Conservation (phyloP, 2,797 vertebrate genomes). For the Varecia variegata region DNA sequence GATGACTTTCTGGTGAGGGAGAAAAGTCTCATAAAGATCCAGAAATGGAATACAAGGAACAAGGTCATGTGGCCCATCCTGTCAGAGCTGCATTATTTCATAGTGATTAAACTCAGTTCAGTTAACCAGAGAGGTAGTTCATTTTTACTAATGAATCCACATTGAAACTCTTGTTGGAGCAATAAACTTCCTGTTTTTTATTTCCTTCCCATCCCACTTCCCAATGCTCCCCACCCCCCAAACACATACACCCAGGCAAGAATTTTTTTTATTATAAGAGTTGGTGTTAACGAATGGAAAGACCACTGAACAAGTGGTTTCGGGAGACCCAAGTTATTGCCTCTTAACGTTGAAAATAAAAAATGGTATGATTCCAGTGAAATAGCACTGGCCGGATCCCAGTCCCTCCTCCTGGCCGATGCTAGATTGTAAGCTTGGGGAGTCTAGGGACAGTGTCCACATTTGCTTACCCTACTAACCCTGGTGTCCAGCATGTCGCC, state of each 20-base stretch:
- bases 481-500: background rate
- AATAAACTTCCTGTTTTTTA: background rate
- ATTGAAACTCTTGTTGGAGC: background rate
- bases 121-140: slow-evolving; percentile 4
- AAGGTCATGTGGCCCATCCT: slow-evolving; percentile 40
- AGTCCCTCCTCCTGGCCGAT: background rate
- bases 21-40: slow-evolving; percentile 68
- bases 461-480: background rate
- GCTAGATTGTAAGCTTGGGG: background rate
- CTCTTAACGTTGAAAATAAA: background rate
- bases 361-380: background rate
- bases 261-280: background rate
- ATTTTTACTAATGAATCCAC: slow-evolving; percentile 14
- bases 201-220: background rate
- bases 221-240: background rate
- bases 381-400: background rate
- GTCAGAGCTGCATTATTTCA: slow-evolving; percentile 41
- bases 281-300: background rate
- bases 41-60: slow-evolving; percentile 43
- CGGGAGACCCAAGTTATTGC: background rate
- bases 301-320: background rate
- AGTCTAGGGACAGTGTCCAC: background rate
- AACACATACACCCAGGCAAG: background rate
- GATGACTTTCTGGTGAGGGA: slow-evolving; percentile 52
- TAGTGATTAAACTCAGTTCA: slow-evolving; percentile 27